Evolutionary conservation across 2,888 invertebrate species (phyloP).

Genomic region (Macaria notata): DNA sequence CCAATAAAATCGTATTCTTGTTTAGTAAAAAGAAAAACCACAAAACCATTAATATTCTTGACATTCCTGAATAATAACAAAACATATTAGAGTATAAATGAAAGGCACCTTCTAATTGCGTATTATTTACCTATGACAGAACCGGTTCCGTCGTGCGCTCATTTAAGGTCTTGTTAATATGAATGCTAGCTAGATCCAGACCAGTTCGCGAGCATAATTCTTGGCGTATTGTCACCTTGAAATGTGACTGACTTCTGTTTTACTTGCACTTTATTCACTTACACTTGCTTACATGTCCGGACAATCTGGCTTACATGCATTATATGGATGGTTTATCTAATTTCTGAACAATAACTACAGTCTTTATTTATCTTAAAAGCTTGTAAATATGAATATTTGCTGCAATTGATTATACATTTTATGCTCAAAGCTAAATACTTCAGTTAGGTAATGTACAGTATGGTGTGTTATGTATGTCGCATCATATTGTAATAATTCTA

Average conservation of each 20-base stretch:
- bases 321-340: too few relatives aligned
- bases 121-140: neutral
- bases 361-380: too few relatives aligned
- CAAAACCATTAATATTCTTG: neutral
- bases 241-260: conserved; percentile 31
- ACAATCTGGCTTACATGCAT: neutral
- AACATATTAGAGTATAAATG: neutral
- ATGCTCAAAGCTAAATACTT: too few relatives aligned
- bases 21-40: too few relatives aligned
- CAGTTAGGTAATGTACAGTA: too few relatives aligned
- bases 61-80: neutral
- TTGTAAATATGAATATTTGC: too few relatives aligned
- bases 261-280: conserved; percentile 21
- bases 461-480: too few relatives aligned
- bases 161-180: conserved; percentile 18
- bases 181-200: conserved; percentile 12
- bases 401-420: too few relatives aligned
- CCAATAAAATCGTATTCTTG: too few relatives aligned
- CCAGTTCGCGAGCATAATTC: conserved; percentile 13
- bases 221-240: conserved; percentile 32
- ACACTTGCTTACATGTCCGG: neutral
- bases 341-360: too few relatives aligned
- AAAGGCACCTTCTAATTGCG: neutral
- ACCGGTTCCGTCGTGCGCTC: conserved; percentile 5
- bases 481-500: too few relatives aligned